Evolutionary conservation across 2,113 vertebrate species (phyloP), one percentile per base, ranked within the genome.

Genomic region (Balaeniceps rex): DNA sequence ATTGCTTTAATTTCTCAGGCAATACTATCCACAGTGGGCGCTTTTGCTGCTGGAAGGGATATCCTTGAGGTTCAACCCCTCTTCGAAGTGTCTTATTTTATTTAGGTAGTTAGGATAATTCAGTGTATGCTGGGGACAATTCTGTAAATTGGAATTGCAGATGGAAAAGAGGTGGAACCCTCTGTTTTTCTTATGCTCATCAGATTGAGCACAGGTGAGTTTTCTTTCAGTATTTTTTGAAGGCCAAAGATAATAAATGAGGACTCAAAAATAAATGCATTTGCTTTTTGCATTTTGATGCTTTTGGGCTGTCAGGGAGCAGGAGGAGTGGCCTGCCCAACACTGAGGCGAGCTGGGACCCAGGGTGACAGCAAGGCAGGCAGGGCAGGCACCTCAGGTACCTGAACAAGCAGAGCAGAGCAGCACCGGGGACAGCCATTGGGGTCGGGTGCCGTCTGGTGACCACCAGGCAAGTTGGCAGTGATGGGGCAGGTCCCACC

Each of bases 341-440:
- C 0, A 0, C 2, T 0, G 19, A 28, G 36, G 8, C 3, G 2
- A 23, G 51, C 47, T 47, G 93, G 63, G 31, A 40, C 4, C 7
- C 31, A 17, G 58, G 9, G 33, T 69, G 60, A 7, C 18, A 26
- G 51, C 8, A 8, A 23, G 44, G 42, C 44, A 40, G 78, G 49
- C 54, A 61, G 55, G 44, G 24, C 14, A 16, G 57, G 74, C 40
- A 19, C 23, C 26, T 60, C 22, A 6, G 34, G 33, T 36, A 63
- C 52, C 51, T 0, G 0, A 4, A 11, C 16, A 21, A n/a, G 16
- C 11, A 49, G n/a, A 82, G 55, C 46, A 29, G 49, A 63, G 47
- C 0, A 1, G 58, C 19, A 57, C 36, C 5, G 5, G 61, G 8
- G 4, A 24, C 3, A 9, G 52, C n/a, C 10, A 2, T 1, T 4